A percentile compares a stretch with the other conserved stretches of the same genome.
phyloP scores from a whole-genome alignment of 2,113 vertebrate genomes.

The Oncorhynchus tshawytscha region DNA sequence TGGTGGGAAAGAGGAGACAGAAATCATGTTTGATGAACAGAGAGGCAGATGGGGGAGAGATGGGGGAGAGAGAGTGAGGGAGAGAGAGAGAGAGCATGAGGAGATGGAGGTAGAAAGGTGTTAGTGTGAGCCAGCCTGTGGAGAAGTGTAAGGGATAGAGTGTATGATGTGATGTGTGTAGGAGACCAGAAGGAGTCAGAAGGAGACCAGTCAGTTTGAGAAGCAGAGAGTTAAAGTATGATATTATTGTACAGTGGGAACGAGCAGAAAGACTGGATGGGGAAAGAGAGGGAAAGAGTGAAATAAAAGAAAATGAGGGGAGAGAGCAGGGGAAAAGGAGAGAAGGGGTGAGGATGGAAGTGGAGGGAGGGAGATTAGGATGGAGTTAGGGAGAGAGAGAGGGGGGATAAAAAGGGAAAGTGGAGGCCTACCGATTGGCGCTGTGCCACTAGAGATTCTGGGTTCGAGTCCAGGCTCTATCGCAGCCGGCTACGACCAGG shows the following conservation, averaged over 20 bases:
- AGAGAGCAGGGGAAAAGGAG: too few relatives aligned
- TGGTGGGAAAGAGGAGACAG: too few relatives aligned
- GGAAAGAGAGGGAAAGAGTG: background rate
- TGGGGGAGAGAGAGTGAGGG: background rate
- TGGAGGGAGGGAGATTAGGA: background rate
- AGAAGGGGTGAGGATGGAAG: background rate
- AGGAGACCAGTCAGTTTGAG: background rate
- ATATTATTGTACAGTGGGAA: background rate
- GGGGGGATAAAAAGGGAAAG: background rate
- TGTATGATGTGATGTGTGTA: background rate
- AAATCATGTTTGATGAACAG: too few relatives aligned
- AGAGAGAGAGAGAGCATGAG: background rate
- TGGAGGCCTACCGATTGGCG: too few relatives aligned
- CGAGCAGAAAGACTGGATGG: too few relatives aligned
- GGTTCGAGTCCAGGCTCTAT: too few relatives aligned
- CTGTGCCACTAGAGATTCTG: too few relatives aligned
- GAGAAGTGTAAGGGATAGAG: background rate
- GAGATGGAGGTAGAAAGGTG: background rate
- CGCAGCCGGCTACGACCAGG: too few relatives aligned
- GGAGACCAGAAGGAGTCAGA: background rate
- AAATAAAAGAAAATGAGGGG: slow-evolving; percentile 32
- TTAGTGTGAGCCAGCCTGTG: too few relatives aligned
- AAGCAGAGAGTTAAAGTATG: background rate
- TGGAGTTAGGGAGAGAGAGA: background rate
- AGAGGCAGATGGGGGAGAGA: background rate